phyloP scores from a whole-genome alignment of 2,888 invertebrate genomes.

The Eilema griseolum region DNA sequence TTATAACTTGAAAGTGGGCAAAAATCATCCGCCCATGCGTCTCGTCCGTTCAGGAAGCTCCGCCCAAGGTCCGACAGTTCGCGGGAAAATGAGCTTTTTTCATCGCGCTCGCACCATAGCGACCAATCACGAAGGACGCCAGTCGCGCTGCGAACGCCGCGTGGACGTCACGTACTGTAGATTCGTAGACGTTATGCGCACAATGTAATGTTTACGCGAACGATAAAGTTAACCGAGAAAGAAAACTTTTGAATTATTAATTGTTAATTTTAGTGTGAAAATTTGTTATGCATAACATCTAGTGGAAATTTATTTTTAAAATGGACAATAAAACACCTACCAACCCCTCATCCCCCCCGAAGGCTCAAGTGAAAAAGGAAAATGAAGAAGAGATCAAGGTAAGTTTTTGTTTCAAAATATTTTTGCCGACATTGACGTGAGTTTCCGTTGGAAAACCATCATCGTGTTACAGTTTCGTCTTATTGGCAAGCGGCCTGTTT shows the following conservation, averaged over 20 bases:
- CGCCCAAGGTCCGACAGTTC: slow-evolving; percentile 68
- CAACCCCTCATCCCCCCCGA: slow-evolving; percentile 72
- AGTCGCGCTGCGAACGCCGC: slow-evolving; percentile 71
- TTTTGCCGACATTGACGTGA: slow-evolving; percentile 57
- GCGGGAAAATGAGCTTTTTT: slow-evolving; percentile 73
- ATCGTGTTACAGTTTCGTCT: slow-evolving; percentile 73
- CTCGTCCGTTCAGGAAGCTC: slow-evolving; percentile 66
- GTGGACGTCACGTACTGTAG: slow-evolving; percentile 47
- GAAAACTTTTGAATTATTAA: slow-evolving; percentile 63
- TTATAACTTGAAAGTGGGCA: slow-evolving; percentile 30
- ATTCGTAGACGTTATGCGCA: slow-evolving; percentile 32
- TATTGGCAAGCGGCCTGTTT: slow-evolving; percentile 82
- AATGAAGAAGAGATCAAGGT: slow-evolving; percentile 93
- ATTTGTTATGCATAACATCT: slow-evolving; percentile 37
- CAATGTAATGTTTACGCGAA: slow-evolving; percentile 77
- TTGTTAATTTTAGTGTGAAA: slow-evolving; percentile 48
- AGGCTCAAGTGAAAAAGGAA: slow-evolving; percentile 89
- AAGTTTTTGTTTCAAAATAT: slow-evolving; percentile 59
- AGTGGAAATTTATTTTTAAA: slow-evolving; percentile 55
- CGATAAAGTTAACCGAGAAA: slow-evolving; percentile 63
- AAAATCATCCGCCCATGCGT: slow-evolving; percentile 59
- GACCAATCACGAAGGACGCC: slow-evolving; percentile 58
- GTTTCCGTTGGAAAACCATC: slow-evolving; percentile 77
- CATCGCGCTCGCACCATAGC: slow-evolving; percentile 43
- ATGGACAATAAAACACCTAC: slow-evolving; percentile 86